A percentile compares a stretch with the other conserved stretches of the same genome.
These are phyloP conservation scores for Erpornis zantholeuca DNA, from an alignment of 2,113 vertebrate genomes.

Conservation along the genomic window DNA sequence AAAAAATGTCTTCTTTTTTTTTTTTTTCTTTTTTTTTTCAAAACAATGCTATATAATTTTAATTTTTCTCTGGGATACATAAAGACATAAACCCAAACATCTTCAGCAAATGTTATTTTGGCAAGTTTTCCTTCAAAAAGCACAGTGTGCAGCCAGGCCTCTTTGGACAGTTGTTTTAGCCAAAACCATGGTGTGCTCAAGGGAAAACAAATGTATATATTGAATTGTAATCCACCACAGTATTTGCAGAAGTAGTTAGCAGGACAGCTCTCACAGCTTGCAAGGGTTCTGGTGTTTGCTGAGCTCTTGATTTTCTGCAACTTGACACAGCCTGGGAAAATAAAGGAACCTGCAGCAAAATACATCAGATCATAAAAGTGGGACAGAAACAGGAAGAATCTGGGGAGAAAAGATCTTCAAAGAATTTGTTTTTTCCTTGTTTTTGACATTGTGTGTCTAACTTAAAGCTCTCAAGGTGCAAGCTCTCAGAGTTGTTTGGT, in stretches of 20 bases:
- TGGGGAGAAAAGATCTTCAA: background rate
- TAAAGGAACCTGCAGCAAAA: background rate
- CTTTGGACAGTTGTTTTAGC: background rate
- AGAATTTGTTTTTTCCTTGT: background rate
- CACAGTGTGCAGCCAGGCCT: background rate
- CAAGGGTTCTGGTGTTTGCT: background rate
- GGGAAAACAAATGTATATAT: background rate
- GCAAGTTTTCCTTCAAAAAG: background rate
- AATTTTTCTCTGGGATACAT: background rate
- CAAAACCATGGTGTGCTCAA: background rate
- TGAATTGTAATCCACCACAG: background rate
- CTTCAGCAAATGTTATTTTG: background rate
- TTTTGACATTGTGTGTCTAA: background rate
- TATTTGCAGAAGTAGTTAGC: background rate
- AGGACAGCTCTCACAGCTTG: background rate
- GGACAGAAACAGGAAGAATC: background rate
- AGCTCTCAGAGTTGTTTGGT: background rate
- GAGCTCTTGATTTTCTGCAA: background rate
- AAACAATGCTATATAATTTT: background rate
- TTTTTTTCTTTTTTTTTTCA: accelerated
- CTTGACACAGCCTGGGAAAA: background rate
- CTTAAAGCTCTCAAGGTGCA: background rate
- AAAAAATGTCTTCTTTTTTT: background rate
- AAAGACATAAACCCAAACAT: background rate
- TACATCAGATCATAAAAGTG: background rate